Conservation (phyloP, 2,888 invertebrate species). For the Cremastobaeus sp. region DNA sequence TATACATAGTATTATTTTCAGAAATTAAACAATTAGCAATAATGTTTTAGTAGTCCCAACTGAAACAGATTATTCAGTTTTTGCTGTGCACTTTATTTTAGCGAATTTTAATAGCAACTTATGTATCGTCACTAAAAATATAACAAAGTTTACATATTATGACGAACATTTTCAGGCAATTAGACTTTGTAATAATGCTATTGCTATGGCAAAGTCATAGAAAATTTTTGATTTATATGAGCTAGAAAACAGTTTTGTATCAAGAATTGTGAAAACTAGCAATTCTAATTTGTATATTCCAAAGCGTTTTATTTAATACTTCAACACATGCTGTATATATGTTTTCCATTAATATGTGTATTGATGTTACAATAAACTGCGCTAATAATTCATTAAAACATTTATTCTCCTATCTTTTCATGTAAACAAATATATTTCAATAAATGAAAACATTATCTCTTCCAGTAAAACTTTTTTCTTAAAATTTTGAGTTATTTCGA, state of each 20-base stretch:
- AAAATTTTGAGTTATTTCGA: too few species aligned
- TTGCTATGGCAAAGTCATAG: background rate
- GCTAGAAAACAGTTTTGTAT: background rate
- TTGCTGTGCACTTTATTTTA: background rate
- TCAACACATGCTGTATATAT: too few species aligned
- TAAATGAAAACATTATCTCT: too few species aligned
- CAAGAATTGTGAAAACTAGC: background rate
- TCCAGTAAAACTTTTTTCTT: too few species aligned
- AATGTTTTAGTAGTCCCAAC: background rate
- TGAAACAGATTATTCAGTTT: background rate
- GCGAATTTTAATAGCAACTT: background rate
- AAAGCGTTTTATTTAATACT: conserved; percentile 3
- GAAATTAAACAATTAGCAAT: background rate
- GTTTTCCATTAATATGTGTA: too few species aligned
- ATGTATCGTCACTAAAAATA: background rate
- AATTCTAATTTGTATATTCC: conserved; percentile 2
- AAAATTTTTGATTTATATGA: background rate
- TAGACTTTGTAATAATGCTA: background rate
- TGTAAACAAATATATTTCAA: too few species aligned
- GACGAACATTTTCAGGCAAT: conserved; percentile 8
- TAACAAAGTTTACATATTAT: background rate
- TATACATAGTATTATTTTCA: background rate
- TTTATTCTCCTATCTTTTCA: too few species aligned
- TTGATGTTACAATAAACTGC: too few species aligned
- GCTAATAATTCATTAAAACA: too few species aligned